Evolutionary conservation across 2,797 vertebrate species (phyloP), one percentile per base, ranked within the genome.

Genomic region (Acanthurus tractus): DNA sequence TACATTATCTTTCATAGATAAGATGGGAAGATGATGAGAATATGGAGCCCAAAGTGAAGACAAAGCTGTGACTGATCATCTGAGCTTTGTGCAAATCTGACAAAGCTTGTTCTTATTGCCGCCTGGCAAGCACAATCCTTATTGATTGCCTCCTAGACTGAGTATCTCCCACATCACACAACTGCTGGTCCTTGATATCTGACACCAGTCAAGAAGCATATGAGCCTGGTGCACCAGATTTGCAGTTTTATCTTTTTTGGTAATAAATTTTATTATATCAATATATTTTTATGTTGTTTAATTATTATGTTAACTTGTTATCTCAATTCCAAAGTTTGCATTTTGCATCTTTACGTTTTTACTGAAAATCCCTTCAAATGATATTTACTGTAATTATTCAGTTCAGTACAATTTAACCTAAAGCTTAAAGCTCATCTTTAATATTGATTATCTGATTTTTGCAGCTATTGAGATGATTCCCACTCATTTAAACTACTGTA

Each of bases 91-190:
- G 80, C 50, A 50, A 25, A 12, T 81, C 63, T 79, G 70, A 58
- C 22, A 1, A 46, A 22, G 71, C 57, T 53, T 78, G 66, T 88
- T 69, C 58, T 57, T 9, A 12, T 70, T 69, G 65, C 66, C 3
- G 57, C 74, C 69, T 49, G 57, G 62, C 61, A 66, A 74, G 77
- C 72, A 79, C 70, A 70, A 17, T 64, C 58, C 61, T 58, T 86
- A 92, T 93, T 56, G 91, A 92, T 90, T 2, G 17, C 50, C 70
- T 84, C 69, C 67, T 74, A 9, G 56, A 66, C 63, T 61, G 58
- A 90, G 70, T 87, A 84, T 83, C 81, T 29, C 81, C 79, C 49
- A 64, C 63, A 83, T 83, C 83, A 79, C 77, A 82, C 57, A 13
- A 83, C 83, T 67, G 38, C 85, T 73, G 82, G 71, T 79, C 49